A percentile compares a stretch with the other conserved stretches of the same genome.
phyloP scores from a whole-genome alignment of 2,888 invertebrate genomes.

The Drosophila anceps region DNA sequence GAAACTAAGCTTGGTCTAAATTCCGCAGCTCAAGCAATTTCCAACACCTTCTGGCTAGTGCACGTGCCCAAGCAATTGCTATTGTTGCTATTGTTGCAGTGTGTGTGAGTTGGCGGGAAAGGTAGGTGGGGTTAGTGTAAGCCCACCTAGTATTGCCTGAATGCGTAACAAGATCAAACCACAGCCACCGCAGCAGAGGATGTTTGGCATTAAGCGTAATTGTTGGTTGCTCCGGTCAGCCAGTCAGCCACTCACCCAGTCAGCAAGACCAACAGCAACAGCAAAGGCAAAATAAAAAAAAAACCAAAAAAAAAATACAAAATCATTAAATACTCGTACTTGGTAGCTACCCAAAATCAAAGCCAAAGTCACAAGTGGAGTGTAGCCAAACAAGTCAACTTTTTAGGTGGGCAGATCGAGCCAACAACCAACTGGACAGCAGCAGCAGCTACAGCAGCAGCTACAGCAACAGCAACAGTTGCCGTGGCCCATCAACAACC shows the following conservation, averaged over 20 bases:
- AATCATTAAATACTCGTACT: slow-evolving; percentile 77
- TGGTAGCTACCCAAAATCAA: slow-evolving; percentile 69
- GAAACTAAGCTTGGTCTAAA: slow-evolving; percentile 38
- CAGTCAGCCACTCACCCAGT: slow-evolving; percentile 41
- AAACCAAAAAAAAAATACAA: slow-evolving; percentile 57
- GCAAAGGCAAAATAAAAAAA: slow-evolving; percentile 30
- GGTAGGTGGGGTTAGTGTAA: background rate
- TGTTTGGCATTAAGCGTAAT: slow-evolving; percentile 82
- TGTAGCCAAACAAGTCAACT: slow-evolving; percentile 73
- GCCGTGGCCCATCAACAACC: slow-evolving; percentile 63
- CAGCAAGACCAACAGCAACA: slow-evolving; percentile 31
- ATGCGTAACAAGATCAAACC: slow-evolving; percentile 82
- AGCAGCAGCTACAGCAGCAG: slow-evolving; percentile 35
- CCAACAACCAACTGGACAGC: slow-evolving; percentile 43
- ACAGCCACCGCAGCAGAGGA: slow-evolving; percentile 77
- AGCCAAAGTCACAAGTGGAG: slow-evolving; percentile 79
- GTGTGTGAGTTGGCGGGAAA: slow-evolving; percentile 10
- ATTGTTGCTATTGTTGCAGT: slow-evolving; percentile 15
- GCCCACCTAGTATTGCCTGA: slow-evolving; percentile 56
- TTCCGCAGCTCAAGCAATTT: slow-evolving; percentile 50
- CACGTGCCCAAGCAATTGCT: slow-evolving; percentile 47
- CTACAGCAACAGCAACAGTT: slow-evolving; percentile 48
- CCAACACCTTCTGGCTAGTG: slow-evolving; percentile 62
- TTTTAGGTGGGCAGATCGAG: slow-evolving; percentile 71
- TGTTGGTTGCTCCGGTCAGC: slow-evolving; percentile 65